These are phyloP conservation scores for Melanotaenia duboulayi DNA, from an alignment of 2,113 vertebrate genomes.

Conservation along the genomic window DNA sequence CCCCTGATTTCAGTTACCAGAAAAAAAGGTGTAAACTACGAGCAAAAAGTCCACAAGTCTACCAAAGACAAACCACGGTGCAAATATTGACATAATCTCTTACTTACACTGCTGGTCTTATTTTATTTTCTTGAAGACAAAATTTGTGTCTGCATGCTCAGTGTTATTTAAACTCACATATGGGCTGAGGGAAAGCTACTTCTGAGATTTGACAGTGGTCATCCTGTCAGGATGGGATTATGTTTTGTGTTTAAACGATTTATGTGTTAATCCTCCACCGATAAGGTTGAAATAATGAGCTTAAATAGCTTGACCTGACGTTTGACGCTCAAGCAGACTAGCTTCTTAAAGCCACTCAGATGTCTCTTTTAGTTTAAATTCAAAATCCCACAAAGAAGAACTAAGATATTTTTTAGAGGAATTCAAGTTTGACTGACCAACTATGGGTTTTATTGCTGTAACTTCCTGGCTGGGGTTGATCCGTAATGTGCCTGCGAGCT, in stretches of 20 bases:
- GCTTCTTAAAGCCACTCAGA: background rate
- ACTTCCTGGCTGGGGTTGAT: conserved; percentile 43
- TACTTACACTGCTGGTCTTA: too few relatives aligned
- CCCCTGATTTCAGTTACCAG: background rate
- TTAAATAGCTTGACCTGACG: conserved; percentile 15
- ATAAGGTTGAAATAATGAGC: conserved; percentile 30
- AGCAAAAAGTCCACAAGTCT: too few relatives aligned
- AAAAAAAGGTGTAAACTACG: too few relatives aligned
- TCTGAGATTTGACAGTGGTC: background rate
- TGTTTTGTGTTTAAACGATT: conserved; percentile 29
- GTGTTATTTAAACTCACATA: too few relatives aligned
- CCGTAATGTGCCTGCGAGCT: conserved; percentile 2
- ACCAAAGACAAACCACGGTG: too few relatives aligned
- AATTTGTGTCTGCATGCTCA: too few relatives aligned
- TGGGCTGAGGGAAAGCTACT: background rate
- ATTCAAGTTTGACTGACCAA: conserved; percentile 5
- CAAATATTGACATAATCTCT: too few relatives aligned
- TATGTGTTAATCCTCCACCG: conserved; percentile 30
- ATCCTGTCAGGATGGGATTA: conserved; percentile 15
- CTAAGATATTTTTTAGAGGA: conserved; percentile 7
- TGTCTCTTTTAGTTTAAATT: background rate
- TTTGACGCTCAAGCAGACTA: background rate
- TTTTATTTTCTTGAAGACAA: too few relatives aligned
- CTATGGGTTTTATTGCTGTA: conserved; percentile 2
- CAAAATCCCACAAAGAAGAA: conserved; percentile 11